These are phyloP conservation scores for Trichomycterus rosablanca DNA, from an alignment of 2,113 vertebrate species.

Conservation along the genomic window DNA sequence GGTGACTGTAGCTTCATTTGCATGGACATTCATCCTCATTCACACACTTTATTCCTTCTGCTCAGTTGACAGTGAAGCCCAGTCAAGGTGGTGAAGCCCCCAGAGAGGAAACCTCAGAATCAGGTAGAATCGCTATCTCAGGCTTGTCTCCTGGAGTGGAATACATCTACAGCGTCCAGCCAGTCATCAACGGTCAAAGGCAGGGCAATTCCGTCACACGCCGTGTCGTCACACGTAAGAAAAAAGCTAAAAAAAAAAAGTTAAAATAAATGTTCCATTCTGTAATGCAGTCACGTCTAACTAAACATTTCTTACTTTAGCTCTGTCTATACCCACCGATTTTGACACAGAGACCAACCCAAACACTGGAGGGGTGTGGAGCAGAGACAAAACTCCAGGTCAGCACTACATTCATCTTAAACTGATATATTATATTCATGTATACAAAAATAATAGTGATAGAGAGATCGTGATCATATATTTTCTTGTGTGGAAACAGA, in stretches of 20 bases:
- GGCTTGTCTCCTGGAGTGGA: slow-evolving; percentile 91
- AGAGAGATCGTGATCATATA: too few relatives aligned
- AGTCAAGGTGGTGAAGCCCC: slow-evolving; percentile 91
- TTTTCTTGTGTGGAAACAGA: slow-evolving; percentile 68
- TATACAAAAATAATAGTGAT: too few relatives aligned
- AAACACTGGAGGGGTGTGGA: slow-evolving; percentile 92
- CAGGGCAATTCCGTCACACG: slow-evolving; percentile 72
- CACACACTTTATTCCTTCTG: background rate
- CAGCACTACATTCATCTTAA: too few relatives aligned
- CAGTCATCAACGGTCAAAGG: slow-evolving; percentile 77
- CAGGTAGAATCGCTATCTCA: slow-evolving; percentile 84
- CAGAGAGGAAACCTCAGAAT: slow-evolving; percentile 84
- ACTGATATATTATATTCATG: too few relatives aligned
- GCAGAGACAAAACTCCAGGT: slow-evolving; percentile 79
- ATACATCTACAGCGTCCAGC: slow-evolving; percentile 85
- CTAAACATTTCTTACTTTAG: slow-evolving; percentile 53
- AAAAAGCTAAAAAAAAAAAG: too few relatives aligned
- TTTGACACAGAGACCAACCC: slow-evolving; percentile 68
- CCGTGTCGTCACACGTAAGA: slow-evolving; percentile 80
- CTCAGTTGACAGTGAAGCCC: slow-evolving; percentile 84
- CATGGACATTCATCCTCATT: too few relatives aligned
- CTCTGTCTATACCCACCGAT: slow-evolving; percentile 82
- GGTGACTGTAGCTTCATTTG: too few relatives aligned
- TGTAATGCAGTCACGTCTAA: background rate
- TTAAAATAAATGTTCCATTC: too few relatives aligned